Percentiles rank a stretch among this genome's conserved stretches.
These are phyloP conservation scores for Coryphaenoides rupestris DNA, from an alignment of 2,113 vertebrate genomes.

Conservation along the genomic window DNA sequence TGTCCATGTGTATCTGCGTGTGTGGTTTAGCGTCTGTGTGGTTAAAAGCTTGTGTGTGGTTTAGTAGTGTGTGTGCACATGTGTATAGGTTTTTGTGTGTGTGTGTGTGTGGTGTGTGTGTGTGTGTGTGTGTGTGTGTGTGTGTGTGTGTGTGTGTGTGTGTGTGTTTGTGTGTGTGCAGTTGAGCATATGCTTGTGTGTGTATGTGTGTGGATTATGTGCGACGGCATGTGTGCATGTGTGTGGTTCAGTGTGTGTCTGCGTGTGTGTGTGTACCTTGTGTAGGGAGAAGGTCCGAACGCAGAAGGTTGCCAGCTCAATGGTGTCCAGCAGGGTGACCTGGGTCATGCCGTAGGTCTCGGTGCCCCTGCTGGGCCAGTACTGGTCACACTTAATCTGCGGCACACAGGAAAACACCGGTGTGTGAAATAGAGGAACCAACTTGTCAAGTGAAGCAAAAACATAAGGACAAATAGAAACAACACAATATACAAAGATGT, in stretches of 20 bases:
- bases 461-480: not conserved
- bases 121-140: not conserved
- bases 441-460: not conserved
- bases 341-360: conserved; percentile 98
- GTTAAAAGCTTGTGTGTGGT: not conserved
- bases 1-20: not conserved
- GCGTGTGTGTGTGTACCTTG: conserved; percentile 75
- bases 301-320: conserved; percentile 95
- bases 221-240: not conserved
- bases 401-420: not conserved
- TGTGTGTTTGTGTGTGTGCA: not conserved
- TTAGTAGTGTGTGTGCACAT: not conserved
- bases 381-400: conserved; percentile 97
- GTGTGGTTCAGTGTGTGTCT: not conserved
- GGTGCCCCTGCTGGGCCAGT: conserved; percentile 92
- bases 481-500: not conserved
- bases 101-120: not conserved
- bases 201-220: no score
- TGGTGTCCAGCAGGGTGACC: conserved; percentile 92
- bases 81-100: not conserved
- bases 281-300: conserved; percentile 94
- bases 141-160: not conserved
- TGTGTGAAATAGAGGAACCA: no score
- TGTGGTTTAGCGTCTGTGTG: not conserved
- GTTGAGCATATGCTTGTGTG: no score